Evolutionary conservation across 2,888 invertebrate genomes (phyloP).

Genomic region (Tuta absoluta): DNA sequence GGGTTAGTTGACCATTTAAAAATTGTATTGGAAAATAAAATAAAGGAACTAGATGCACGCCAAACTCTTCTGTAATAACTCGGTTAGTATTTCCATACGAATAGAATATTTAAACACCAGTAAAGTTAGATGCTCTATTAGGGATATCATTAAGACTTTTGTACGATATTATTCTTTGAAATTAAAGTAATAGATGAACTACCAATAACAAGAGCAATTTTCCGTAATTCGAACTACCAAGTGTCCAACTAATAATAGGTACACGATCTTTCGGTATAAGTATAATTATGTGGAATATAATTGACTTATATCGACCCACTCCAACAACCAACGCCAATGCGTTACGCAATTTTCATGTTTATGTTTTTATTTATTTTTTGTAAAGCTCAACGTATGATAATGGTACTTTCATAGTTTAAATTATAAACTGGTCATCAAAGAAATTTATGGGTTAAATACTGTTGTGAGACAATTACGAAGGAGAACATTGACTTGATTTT

Average conservation of each 20-base stretch:
- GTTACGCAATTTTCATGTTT: neutral
- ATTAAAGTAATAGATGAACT: neutral
- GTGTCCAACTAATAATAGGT: neutral
- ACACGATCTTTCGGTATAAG: neutral
- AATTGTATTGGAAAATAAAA: too few relatives aligned
- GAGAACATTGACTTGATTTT: too few relatives aligned
- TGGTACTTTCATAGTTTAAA: too few relatives aligned
- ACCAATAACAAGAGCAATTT: neutral
- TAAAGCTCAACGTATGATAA: neutral
- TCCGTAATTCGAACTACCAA: slow-evolving; percentile 1
- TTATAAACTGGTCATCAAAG: too few relatives aligned
- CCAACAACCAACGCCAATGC: slow-evolving; percentile 9
- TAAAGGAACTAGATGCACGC: too few relatives aligned
- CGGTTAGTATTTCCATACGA: neutral
- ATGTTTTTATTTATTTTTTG: neutral
- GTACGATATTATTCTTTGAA: neutral
- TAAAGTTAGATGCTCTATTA: neutral
- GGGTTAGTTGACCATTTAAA: too few relatives aligned
- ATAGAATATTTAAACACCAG: neutral
- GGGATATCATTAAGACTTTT: slow-evolving; percentile 3
- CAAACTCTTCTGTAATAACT: too few relatives aligned
- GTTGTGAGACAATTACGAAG: too few relatives aligned
- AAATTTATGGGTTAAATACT: too few relatives aligned
- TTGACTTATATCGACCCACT: neutral
- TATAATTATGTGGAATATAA: slow-evolving; percentile 6